Base-by-base conservation (phyloP, 1,140 invertebrate genomes). In the Saxidomus purpurata region DNA sequence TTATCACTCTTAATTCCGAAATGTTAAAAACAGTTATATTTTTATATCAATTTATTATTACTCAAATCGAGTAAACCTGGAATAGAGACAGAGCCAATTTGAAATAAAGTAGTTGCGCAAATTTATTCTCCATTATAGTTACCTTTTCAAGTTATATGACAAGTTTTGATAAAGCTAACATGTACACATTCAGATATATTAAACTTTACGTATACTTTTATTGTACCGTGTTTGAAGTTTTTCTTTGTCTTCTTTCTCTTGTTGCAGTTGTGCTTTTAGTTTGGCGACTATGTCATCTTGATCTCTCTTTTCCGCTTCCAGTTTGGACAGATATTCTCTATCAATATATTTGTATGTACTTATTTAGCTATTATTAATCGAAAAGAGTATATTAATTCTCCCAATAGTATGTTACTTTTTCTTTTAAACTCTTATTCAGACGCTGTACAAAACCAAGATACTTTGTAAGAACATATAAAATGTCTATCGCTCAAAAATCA, bases 301-400 rank as follows among this genome's bases (percentile, higher is more conserved):
- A 3, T 85, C 83, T 19, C 83, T 67, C 38, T 85, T 85, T 19
- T 85, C 83, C 9, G 83, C 67, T 36, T 85, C 83, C 25, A 85
- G 47, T n/a, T 55, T 71, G 6, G 83, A 71, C 63, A 85, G 47
- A n/a, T 85, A 85, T 43, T 76, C 40, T 36, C 83, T 85, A n/a
- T n/a, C n/a, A n/a, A n/a, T n/a, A n/a, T n/a, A n/a, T n/a, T n/a
- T n/a, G n/a, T n/a, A n/a, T 1, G 25, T 11, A 67, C 59, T 11
- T 36, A 47, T 6, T 9, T 17, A 38, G 25, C 49, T 34, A 28
- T 43, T 43, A 9, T n/a, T 31, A 69, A 11, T 69, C 34, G 8
- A 36, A 69, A 69, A 22, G 6, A 61, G 19, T 11, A 61, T 11
- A 11, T 61, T 11, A 22, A 61, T 61, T 61, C 19, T n/a, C n/a